Evolutionary conservation across 1,140 invertebrate genomes (phyloP), one percentile per base, ranked within the genome.

Genomic region (Zaprionus taronus): DNA sequence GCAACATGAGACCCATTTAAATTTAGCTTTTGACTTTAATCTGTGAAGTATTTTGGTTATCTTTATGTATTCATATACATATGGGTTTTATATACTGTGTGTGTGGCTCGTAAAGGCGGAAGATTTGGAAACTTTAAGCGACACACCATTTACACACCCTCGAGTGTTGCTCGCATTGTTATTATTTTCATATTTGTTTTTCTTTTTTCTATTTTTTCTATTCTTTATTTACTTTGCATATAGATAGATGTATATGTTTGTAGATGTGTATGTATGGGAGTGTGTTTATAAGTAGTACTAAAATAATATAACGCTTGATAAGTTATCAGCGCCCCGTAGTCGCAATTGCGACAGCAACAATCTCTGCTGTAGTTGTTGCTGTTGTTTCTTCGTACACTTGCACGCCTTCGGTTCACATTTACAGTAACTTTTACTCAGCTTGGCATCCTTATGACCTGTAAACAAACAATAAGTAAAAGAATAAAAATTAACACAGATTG

Each of bases 271-370:
- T 26, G 14, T 20, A 47, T 56, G 26, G 3, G 14, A 9, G 53
- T 56, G 53, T 24, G 47, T 51, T 20, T 22, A 24, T 51, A 22
- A n/a, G 26, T 64, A 53, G 64, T 64, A 69, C 80, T 89, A 87
- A 71, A 87, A 87, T 64, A 87, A 79, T 84, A 87, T 84, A 79
- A 83, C 75, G 76, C 84, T 87, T 89, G 84, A 87, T 87, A 87
- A 63, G 84, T 87, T 87, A 87, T 87, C 84, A 75, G 75, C 65
- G 17, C 78, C 78, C 17, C 85, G 78, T 28, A 78, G 65, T 49
- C 69, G 72, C 51, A 89, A 70, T 76, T 87, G 83, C 68, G 84
- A 80, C 70, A 87, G 53, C 68, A 87, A 53, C 55, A 83, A 63
- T 63, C 75, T 83, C 31, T 70, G 34, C 49, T 77, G 66, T 53